Percentiles rank a stretch among this genome's conserved stretches.
These are phyloP conservation scores for Myrmophylax atrothorax DNA, from an alignment of 2,113 vertebrate genomes.

Conservation along the genomic window DNA sequence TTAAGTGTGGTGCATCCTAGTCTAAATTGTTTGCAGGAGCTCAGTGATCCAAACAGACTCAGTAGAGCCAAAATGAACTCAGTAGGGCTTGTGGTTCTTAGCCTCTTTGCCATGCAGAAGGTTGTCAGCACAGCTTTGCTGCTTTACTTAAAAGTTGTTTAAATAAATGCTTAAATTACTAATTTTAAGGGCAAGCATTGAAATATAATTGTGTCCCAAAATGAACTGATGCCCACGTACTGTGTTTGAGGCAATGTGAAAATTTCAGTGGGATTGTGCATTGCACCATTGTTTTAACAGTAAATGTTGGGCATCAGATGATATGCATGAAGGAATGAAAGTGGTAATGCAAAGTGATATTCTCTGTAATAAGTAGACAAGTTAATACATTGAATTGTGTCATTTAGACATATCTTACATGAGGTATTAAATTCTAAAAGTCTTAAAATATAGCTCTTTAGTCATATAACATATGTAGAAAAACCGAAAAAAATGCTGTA, in stretches of 20 bases:
- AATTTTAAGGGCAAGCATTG: background rate
- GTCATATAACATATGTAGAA: background rate
- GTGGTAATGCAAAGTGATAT: background rate
- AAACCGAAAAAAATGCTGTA: background rate
- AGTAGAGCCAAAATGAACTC: background rate
- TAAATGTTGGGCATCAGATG: background rate
- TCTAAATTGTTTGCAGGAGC: background rate
- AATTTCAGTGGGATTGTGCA: background rate
- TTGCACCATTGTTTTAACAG: background rate
- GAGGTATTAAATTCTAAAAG: background rate
- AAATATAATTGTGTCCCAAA: background rate
- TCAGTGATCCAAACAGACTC: background rate
- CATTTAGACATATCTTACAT: background rate
- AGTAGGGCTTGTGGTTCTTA: background rate
- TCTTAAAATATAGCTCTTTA: background rate
- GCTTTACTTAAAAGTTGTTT: background rate
- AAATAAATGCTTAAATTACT: background rate
- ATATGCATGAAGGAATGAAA: background rate
- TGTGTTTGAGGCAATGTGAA: background rate
- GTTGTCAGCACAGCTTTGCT: background rate
- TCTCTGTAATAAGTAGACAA: background rate
- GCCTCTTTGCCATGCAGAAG: background rate
- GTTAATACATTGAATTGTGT: background rate
- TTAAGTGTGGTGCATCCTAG: background rate
- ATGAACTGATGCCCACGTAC: background rate